These are phyloP conservation scores for Australoheros scitulus DNA, from an alignment of 2,113 vertebrate species.

Conservation along the genomic window DNA sequence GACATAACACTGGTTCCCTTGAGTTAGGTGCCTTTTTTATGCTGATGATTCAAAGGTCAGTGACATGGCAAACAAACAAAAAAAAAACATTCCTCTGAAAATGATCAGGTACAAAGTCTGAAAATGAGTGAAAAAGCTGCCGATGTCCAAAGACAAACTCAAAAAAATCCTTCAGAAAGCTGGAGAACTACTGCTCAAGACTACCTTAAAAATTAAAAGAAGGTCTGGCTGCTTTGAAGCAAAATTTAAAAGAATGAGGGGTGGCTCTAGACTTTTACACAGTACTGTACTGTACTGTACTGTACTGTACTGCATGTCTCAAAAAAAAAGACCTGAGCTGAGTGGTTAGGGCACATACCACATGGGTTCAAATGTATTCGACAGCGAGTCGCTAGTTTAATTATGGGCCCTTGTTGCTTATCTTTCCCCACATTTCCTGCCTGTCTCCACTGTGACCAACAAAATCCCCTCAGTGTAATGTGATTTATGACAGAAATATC, in stretches of 20 bases:
- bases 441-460: background rate
- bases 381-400: background rate
- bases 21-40: too few species aligned
- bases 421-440: background rate
- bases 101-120: background rate
- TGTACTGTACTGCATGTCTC: background rate
- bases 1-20: background rate
- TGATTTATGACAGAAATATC: conserved; percentile 4
- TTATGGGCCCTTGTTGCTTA: background rate
- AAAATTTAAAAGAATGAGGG: background rate
- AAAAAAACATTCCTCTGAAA: too few species aligned
- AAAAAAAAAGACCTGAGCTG: background rate
- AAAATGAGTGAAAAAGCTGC: background rate
- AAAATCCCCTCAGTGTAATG: background rate
- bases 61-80: too few species aligned
- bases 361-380: background rate
- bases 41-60: too few species aligned
- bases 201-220: background rate
- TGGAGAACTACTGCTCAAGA: background rate
- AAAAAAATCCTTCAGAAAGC: background rate
- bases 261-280: background rate
- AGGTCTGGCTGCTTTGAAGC: background rate
- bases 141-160: background rate
- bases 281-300: background rate
- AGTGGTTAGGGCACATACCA: background rate